Conservation (phyloP, 2,888 invertebrate species). For the Drosophila robusta region DNA sequence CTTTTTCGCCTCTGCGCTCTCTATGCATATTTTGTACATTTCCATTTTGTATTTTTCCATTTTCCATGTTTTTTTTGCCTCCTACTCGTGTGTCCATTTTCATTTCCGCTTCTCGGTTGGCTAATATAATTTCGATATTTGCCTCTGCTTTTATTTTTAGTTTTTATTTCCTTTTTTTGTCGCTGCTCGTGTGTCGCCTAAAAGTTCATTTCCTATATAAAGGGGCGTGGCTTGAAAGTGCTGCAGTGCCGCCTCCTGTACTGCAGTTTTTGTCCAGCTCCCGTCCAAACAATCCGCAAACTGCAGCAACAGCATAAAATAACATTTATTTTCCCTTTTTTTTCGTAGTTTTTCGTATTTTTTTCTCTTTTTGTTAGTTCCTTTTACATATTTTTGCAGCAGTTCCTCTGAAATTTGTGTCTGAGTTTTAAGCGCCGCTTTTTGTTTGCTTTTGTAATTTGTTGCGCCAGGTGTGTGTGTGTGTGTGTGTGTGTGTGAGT, state of each 20-base stretch:
- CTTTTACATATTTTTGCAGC: conserved; percentile 21
- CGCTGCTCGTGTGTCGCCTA: conserved; percentile 33
- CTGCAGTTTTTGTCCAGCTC: conserved; percentile 2
- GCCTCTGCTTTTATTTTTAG: conserved; percentile 3
- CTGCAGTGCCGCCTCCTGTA: conserved; percentile 57
- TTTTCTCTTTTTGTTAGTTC: not conserved
- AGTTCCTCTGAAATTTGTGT: conserved; percentile 64
- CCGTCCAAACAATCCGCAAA: conserved; percentile 56
- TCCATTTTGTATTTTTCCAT: conserved; percentile 15
- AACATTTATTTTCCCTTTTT: conserved; percentile 16
- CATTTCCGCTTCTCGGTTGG: conserved; percentile 61
- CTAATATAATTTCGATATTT: conserved; percentile 77
- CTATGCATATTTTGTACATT: conserved; percentile 41
- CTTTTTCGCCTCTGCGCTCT: not conserved
- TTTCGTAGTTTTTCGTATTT: conserved; percentile 3
- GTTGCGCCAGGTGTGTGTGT: conserved; percentile 26
- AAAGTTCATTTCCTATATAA: conserved; percentile 63
- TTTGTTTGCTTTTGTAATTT: conserved; percentile 69
- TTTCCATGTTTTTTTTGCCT: not conserved
- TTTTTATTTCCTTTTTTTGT: not conserved
- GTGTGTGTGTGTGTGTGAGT: conserved; percentile 29
- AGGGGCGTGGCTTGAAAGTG: conserved; percentile 66
- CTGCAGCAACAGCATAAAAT: conserved; percentile 67
- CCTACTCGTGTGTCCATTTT: conserved; percentile 40
- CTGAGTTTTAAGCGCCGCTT: conserved; percentile 64